phyloP scores from a whole-genome alignment of 2,888 invertebrate species.

The Imbricaverruca yamaguchii region DNA sequence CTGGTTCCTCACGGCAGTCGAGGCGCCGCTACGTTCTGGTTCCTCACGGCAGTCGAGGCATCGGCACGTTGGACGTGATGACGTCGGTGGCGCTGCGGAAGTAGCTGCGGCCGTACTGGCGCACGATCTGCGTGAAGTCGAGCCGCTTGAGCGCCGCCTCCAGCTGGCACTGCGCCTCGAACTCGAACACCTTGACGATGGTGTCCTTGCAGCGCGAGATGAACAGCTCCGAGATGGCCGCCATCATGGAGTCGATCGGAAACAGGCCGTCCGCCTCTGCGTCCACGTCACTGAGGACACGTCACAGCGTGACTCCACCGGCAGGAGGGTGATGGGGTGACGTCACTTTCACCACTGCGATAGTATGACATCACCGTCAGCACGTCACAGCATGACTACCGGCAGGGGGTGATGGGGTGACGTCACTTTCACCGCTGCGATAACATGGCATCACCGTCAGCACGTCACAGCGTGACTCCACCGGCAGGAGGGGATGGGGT shows the following conservation, averaged over 20 bases:
- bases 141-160: constrained; percentile 17
- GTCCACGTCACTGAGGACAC: background rate
- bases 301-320: too few relatives aligned
- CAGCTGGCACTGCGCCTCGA: constrained; percentile 18
- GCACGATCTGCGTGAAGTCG: constrained; percentile 18
- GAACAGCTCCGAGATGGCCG: constrained; percentile 11
- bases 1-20: background rate
- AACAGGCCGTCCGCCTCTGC: constrained; percentile 20
- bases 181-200: constrained; percentile 23
- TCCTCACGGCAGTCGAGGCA: background rate
- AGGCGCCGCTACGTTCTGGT: background rate
- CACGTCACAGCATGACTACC: too few relatives aligned
- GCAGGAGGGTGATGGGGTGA: too few relatives aligned
- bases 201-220: constrained; percentile 19
- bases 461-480: too few relatives aligned
- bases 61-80: background rate
- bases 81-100: background rate
- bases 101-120: constrained; percentile 15
- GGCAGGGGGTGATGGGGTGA: too few relatives aligned
- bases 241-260: constrained; percentile 8
- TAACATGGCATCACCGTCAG: too few relatives aligned
- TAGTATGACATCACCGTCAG: too few relatives aligned
- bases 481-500: too few relatives aligned
- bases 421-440: too few relatives aligned
- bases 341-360: too few relatives aligned